Percentiles rank a stretch among this genome's conserved stretches.
Evolutionary conservation across 2,888 invertebrate genomes (phyloP).

Genomic region (Malthinus flaveolus): DNA sequence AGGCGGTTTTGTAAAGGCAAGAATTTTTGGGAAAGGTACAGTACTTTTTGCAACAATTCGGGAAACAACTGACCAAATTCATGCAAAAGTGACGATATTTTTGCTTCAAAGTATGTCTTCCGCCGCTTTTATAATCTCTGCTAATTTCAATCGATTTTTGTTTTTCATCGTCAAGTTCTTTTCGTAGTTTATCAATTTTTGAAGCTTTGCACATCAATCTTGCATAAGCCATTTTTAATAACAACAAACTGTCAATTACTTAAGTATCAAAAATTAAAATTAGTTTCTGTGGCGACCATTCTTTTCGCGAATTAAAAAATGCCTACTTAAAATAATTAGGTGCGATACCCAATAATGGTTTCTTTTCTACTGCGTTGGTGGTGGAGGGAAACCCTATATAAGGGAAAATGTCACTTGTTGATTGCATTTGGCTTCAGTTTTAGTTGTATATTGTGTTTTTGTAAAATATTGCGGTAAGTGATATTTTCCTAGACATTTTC

Average conservation of each 20-base stretch:
- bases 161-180: conserved; percentile 62
- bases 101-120: conserved; percentile 55
- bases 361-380: conserved; percentile 31
- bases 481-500: background rate
- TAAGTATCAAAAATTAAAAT: conserved; percentile 7
- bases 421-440: conserved; percentile 52
- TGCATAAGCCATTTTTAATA: conserved; percentile 37
- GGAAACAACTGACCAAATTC: conserved; percentile 52
- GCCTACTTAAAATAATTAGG: background rate
- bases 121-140: conserved; percentile 47
- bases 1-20: conserved; percentile 47
- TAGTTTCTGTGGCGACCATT: conserved; percentile 2
- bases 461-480: conserved; percentile 13
- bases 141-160: conserved; percentile 57
- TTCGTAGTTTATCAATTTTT: conserved; percentile 57
- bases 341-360: conserved; percentile 29
- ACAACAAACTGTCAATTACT: conserved; percentile 20
- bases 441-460: conserved; percentile 21
- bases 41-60: conserved; percentile 47
- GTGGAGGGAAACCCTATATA: conserved; percentile 52
- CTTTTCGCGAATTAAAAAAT: conserved; percentile 1
- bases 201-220: conserved; percentile 60
- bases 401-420: conserved; percentile 54
- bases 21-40: conserved; percentile 44
- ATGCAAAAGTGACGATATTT: conserved; percentile 57